Base-by-base conservation (phyloP, 2,113 vertebrate species). In the human (Homo sapiens) region DNA sequence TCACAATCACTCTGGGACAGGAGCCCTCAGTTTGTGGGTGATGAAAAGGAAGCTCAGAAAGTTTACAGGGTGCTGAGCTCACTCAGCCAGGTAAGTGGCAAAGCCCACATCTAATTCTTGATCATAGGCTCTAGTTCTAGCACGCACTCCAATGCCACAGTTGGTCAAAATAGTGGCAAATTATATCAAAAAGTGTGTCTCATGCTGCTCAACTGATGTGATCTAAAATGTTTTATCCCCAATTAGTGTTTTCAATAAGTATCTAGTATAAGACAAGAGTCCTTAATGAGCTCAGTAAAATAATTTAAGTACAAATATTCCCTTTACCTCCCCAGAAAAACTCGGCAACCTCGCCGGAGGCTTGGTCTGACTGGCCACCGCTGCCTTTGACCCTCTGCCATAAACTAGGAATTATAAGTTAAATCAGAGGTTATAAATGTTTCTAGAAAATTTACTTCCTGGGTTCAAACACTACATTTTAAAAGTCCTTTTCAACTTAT, bases 381-480 rank as follows among this genome's bases (percentile, higher is more conserved):
- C 4, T 11, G 25, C 25, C 76, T 87, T 59, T 14, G 20, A 20
- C 50, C 5, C 59, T 79, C 18, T 40, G 57, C 48, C 35, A 6
- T 45, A 43, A 61, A 8, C 35, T 5, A 43, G 43, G 27, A 50
- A 27, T n/a, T 78, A 38, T 73, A n/a, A 57, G 59, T 72, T 43
- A 70, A 91, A 61, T 17, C 50, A 13, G 4, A 25, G 8, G 6
- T 68, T 91, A 38, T 13, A 38, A 76, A 76, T 52, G 5, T 75
- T 83, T 93, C 38, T 14, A 57, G 70, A 55, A 66, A 89, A 89
- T 64, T 86, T 52, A 14, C 70, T 93, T 84, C 45, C 88, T 73
- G 52, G 87, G 70, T 18, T 79, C 90, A 86, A 93, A 86, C 9
- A 78, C 32, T 68, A 18, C 23, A 48, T 70, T 94, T 70, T 70